Percentiles rank a stretch among this genome's conserved stretches.
These are phyloP conservation scores for Zaprionus ghesquierei DNA, from an alignment of 1,140 invertebrate species.

Conservation along the genomic window DNA sequence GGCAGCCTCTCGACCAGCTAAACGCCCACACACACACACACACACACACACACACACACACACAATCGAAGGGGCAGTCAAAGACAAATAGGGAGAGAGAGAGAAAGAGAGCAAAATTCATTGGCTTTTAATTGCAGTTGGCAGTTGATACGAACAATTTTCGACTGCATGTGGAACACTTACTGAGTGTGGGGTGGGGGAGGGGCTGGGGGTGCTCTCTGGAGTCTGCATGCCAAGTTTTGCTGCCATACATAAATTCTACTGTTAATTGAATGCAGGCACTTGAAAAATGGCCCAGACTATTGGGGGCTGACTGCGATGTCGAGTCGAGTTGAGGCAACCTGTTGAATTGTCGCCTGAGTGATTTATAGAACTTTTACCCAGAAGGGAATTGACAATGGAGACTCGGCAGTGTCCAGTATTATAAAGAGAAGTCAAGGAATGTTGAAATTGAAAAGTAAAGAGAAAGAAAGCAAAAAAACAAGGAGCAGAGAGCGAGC, in stretches of 20 bases:
- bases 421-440: neutral
- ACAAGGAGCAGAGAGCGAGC: neutral
- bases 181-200: neutral
- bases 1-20: conserved; percentile 1
- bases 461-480: neutral
- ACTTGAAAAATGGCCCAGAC: conserved; percentile 62
- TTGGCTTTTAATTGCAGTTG: conserved; percentile 79
- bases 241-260: conserved; percentile 55
- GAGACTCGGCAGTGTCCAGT: conserved; percentile 11
- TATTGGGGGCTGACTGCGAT: conserved; percentile 44
- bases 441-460: neutral
- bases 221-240: conserved; percentile 2
- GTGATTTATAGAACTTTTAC: conserved; percentile 61
- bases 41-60: neutral
- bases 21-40: conserved; percentile 41
- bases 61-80: conserved; percentile 4
- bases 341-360: conserved; percentile 56
- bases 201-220: neutral
- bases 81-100: neutral
- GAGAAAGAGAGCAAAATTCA: conserved; percentile 57
- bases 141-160: conserved; percentile 67
- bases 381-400: conserved; percentile 20
- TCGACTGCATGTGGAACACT: conserved; percentile 34
- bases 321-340: conserved; percentile 41
- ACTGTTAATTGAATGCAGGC: conserved; percentile 75